These are phyloP conservation scores for Thereva unica DNA, from an alignment of 2,888 invertebrate genomes.

Conservation along the genomic window DNA sequence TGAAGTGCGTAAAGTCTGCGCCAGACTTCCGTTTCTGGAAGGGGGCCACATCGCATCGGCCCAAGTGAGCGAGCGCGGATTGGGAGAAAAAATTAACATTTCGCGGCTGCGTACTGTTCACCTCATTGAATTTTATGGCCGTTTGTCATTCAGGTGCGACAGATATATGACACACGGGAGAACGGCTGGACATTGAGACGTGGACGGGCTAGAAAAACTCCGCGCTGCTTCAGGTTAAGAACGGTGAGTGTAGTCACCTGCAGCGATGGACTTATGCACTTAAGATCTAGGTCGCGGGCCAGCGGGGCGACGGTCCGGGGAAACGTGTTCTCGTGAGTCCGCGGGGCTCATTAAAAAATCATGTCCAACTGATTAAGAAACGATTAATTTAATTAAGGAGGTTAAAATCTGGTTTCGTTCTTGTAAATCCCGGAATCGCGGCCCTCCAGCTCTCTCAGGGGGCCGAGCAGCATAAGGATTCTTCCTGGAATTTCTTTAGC, in stretches of 20 bases:
- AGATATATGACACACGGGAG: conserved; percentile 28
- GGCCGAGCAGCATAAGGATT: conserved; percentile 17
- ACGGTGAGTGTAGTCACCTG: conserved; percentile 28
- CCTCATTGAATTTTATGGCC: conserved; percentile 30
- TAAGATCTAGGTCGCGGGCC: too few species aligned
- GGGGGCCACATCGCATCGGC: neutral
- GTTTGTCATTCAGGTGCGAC: conserved; percentile 39
- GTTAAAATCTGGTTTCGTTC: conserved; percentile 15
- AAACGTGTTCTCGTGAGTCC: conserved; percentile 4
- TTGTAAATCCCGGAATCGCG: conserved; percentile 2
- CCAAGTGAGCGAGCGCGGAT: neutral
- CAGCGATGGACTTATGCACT: conserved; percentile 5
- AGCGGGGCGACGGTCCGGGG: neutral
- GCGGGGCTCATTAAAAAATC: conserved; percentile 40
- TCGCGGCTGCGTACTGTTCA: conserved; percentile 1
- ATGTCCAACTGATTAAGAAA: conserved; percentile 42
- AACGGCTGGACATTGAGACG: neutral
- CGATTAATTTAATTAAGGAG: conserved; percentile 43
- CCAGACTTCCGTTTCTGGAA: conserved; percentile 4
- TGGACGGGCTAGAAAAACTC: neutral
- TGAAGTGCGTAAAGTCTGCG: conserved; percentile 27
- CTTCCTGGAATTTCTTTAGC: conserved; percentile 18
- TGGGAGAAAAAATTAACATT: neutral
- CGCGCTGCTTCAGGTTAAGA: neutral
- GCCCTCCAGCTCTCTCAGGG: conserved; percentile 10